Evolutionary conservation across 2,797 vertebrate species (phyloP).

Genomic region (Tokudaia muenninki): DNA sequence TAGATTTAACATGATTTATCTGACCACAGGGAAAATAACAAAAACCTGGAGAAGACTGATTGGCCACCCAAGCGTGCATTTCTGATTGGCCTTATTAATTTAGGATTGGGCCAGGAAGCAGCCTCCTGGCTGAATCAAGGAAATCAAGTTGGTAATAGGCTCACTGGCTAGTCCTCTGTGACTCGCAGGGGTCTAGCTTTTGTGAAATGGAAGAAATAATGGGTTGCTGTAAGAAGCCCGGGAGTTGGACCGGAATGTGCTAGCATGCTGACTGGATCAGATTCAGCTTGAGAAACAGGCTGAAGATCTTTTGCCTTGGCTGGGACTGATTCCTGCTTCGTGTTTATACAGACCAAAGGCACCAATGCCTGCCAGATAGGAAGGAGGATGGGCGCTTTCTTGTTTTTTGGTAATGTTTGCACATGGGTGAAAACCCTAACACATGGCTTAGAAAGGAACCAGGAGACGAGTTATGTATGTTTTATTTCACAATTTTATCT

Average conservation of each 20-base stretch:
- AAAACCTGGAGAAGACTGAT: constrained; percentile 88
- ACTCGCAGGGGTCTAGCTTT: constrained; percentile 42
- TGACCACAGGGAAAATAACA: constrained; percentile 86
- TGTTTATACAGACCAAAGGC: constrained; percentile 22
- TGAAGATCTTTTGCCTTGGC: neutral
- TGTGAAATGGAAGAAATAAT: constrained; percentile 43
- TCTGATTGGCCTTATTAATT: constrained; percentile 87
- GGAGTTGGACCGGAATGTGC: constrained; percentile 22
- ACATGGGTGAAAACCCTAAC: neutral
- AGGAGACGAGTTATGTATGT: neutral
- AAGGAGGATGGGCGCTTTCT: neutral
- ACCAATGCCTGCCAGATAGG: neutral
- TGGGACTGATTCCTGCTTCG: neutral
- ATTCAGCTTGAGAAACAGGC: neutral
- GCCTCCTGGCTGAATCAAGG: constrained; percentile 72
- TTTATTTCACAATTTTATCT: constrained; percentile 52
- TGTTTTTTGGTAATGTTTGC: constrained; percentile 29
- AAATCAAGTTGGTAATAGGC: constrained; percentile 80
- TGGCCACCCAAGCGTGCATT: constrained; percentile 78
- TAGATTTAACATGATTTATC: constrained; percentile 91
- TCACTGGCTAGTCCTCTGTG: neutral
- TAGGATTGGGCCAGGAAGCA: constrained; percentile 76
- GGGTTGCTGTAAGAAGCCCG: neutral
- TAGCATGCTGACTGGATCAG: constrained; percentile 4
- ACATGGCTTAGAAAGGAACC: neutral